phyloP scores from a whole-genome alignment of 2,113 vertebrate species.

The Leuciscus idus region DNA sequence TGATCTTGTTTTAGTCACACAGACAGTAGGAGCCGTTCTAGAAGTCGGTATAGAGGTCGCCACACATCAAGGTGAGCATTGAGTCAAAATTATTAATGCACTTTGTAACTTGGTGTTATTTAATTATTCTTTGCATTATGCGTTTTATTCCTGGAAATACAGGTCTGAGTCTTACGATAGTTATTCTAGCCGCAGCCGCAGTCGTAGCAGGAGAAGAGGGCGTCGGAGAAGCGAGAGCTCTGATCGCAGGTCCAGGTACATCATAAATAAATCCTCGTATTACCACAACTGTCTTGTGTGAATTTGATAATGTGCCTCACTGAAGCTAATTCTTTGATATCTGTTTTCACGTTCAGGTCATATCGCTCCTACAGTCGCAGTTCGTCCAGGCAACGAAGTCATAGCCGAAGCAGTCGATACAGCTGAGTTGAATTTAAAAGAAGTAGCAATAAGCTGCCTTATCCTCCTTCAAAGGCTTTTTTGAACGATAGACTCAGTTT shows the following conservation, averaged over 20 bases:
- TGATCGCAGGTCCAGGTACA: conserved; percentile 84
- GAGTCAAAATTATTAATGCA: neutral
- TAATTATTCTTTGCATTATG: neutral
- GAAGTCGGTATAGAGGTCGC: conserved; percentile 82
- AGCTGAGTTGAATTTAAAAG: conserved; percentile 75
- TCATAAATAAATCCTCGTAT: neutral
- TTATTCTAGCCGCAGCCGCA: conserved; percentile 87
- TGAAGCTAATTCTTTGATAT: neutral
- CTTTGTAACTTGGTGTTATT: neutral
- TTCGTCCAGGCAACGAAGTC: conserved; percentile 85
- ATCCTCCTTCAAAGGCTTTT: conserved; percentile 19
- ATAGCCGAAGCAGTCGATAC: conserved; percentile 90
- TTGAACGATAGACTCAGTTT: conserved; percentile 1
- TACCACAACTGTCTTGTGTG: neutral
- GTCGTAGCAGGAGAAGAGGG: conserved; percentile 80
- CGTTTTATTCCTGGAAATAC: conserved; percentile 39
- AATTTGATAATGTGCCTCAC: neutral
- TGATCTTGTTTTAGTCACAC: conserved; percentile 71
- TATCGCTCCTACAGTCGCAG: conserved; percentile 90
- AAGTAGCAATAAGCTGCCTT: neutral
- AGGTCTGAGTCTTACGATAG: conserved; percentile 91
- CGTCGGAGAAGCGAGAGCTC: conserved; percentile 76
- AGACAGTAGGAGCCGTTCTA: conserved; percentile 90
- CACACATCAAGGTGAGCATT: conserved; percentile 86
- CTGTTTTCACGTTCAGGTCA: conserved; percentile 72